Evolutionary conservation across 1,140 invertebrate genomes (phyloP), one percentile per base, ranked within the genome.

Genomic region (Littorina saxatilis): DNA sequence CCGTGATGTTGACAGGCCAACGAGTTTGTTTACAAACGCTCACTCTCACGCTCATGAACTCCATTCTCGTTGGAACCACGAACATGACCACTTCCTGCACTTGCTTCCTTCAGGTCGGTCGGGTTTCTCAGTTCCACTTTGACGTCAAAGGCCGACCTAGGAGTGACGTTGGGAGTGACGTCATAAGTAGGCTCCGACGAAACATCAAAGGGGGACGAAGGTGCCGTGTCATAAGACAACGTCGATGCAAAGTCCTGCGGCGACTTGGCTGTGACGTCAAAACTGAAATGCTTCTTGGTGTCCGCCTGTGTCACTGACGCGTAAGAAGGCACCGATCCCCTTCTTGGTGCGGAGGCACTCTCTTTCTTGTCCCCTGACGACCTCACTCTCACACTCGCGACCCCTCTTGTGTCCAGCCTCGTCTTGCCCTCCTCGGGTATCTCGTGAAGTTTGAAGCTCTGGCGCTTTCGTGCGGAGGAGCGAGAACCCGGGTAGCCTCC

Each of bases 381-480:
- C 32, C 7, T 37, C 2, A 20, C 58, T 9, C n/a, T 66, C 32
- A 78, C 23, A 5, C 35, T 66, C 11, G 58, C 2, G 1, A 17
- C n/a, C 15, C n/a, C 23, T 1, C 29, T 43, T 17, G 0, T 20
- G 39, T 63, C 76, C 27, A 58, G 37, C 58, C n/a, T 20, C 5
- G 35, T 20, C 37, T 78, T 78, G 50, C 29, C 76, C 37, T 78
- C 76, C 58, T 78, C 76, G 35, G 76, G 76, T 23, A 78, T 78
- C 58, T 61, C 76, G 1, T 39, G 76, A 55, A 78, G 55, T 39
- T 76, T 58, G 50, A 76, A 58, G 52, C 74, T 76, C 50, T 50
- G n/a, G 17, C 55, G 52, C 2, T 58, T 43, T n/a, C 55, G 52
- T 5, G 55, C 27, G 20, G 76, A 78, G 55, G 50, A 58, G 5